Conservation (phyloP, 1,140 invertebrate species). For the Drosophila asahinai region DNA sequence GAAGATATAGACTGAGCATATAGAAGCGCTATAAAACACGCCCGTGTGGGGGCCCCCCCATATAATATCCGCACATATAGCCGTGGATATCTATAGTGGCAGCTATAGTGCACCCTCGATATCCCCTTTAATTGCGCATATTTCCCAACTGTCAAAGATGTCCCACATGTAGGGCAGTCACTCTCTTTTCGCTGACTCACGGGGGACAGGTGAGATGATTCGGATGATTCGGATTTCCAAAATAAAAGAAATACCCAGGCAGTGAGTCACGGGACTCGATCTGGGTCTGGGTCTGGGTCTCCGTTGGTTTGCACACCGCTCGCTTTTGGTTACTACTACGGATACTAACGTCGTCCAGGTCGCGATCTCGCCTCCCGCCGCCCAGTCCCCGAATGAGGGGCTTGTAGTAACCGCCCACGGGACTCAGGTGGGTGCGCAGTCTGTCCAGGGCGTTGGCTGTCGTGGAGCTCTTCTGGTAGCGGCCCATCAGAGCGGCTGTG, state of each 20-base stretch:
- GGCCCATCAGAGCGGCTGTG: constrained; percentile 53
- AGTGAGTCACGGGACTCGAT: constrained; percentile 28
- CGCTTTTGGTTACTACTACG: neutral
- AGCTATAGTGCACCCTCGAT: constrained; percentile 12
- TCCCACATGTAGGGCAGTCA: constrained; percentile 69
- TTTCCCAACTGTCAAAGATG: constrained; percentile 26
- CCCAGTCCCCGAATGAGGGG: constrained; percentile 76
- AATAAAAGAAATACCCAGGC: constrained; percentile 30
- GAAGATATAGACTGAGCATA: constrained; percentile 55
- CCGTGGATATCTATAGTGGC: constrained; percentile 29
- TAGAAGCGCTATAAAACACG: constrained; percentile 68
- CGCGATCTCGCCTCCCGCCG: constrained; percentile 48
- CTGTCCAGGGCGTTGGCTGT: constrained; percentile 80
- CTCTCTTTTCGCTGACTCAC: constrained; percentile 48
- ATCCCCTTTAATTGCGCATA: constrained; percentile 36
- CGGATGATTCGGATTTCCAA: constrained; percentile 31
- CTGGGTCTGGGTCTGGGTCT: constrained; percentile 35
- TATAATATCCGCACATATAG: constrained; percentile 36
- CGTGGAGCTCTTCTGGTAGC: constrained; percentile 81
- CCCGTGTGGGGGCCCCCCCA: constrained; percentile 55
- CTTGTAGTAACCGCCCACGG: constrained; percentile 82
- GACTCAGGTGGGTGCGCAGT: constrained; percentile 81
- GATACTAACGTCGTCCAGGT: constrained; percentile 81
- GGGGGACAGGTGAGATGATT: constrained; percentile 57
- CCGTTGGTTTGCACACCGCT: constrained; percentile 53